Base-by-base conservation (phyloP, 1,140 invertebrate species). In the Heliconius eleuchia region DNA sequence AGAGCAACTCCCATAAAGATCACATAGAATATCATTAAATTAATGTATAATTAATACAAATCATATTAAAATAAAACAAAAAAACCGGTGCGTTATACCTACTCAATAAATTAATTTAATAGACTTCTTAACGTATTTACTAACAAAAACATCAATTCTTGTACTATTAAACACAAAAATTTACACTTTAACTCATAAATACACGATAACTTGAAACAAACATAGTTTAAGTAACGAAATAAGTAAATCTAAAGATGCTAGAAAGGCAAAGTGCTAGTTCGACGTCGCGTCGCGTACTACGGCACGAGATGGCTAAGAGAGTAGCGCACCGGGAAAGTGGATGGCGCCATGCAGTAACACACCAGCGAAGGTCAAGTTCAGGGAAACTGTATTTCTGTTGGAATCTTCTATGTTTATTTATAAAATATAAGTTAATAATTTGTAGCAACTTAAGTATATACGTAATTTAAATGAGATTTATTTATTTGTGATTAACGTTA, bases 351-450 rank as follows among this genome's bases (percentile, higher is more conserved):
- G 80, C 81, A 66, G 27, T 60, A 84, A 11, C 71, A 73, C 23
- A 42, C 78, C 80, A 86, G 30, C 79, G 81, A 86, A 84, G 85
- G 84, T 87, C 84, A 87, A 84, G 84, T 84, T 85, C 81, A 84
- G n/a, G 70, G 50, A 46, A 77, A 73, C 39, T 66, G 11, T 13
- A 66, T 66, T 66, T 66, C 60, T 66, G 23, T 66, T n/a, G 3
- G 23, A 66, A 27, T 66, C 11, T 27, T 46, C 0, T 46, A 46
- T 46, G 9, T 13, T 46, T 9, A 2, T 46, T 11, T 37, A 37
- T 37, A 37, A 37, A 37, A 37, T 37, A 37, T 37, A 37, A 37
- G 34, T 37, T 37, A 37, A 37, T 37, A 37, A 37, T 37, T 37
- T 37, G 34, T 37, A 37, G 7, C 34, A 37, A 37, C 6, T 37